phyloP scores from a whole-genome alignment of 2,113 vertebrate species.

The Ceyx melanurus region DNA sequence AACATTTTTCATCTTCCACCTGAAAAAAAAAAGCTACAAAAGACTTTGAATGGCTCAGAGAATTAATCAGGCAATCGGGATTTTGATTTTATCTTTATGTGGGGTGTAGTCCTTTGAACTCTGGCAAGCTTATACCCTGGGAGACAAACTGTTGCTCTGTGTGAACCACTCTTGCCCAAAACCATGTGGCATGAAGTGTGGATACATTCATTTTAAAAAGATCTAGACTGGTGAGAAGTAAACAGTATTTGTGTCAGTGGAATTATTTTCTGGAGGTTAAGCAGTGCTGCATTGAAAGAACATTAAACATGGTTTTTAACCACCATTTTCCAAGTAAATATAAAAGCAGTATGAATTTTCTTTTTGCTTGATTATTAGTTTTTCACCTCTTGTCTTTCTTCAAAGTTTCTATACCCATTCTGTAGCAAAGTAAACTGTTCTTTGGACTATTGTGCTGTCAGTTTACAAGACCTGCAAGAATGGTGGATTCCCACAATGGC shows the following conservation, averaged over 20 bases:
- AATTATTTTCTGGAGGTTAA: conserved; percentile 37
- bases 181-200: neutral
- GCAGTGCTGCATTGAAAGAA: neutral
- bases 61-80: neutral
- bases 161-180: neutral
- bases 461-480: neutral
- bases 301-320: conserved; percentile 6
- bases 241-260: neutral
- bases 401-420: neutral
- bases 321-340: conserved; percentile 26
- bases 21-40: conserved; percentile 7
- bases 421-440: neutral
- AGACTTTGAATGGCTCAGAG: neutral
- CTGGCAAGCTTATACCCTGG: neutral
- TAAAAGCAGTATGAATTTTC: conserved; percentile 7
- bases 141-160: neutral
- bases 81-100: neutral
- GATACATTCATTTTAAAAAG: neutral
- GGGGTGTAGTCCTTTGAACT: neutral
- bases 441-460: neutral
- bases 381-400: neutral
- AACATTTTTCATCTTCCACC: neutral
- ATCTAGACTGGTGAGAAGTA: neutral
- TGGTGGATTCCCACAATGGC: neutral
- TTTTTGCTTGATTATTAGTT: neutral